These are phyloP conservation scores for Pelobates cultripes DNA, from an alignment of 2,797 vertebrate genomes.

Conservation along the genomic window DNA sequence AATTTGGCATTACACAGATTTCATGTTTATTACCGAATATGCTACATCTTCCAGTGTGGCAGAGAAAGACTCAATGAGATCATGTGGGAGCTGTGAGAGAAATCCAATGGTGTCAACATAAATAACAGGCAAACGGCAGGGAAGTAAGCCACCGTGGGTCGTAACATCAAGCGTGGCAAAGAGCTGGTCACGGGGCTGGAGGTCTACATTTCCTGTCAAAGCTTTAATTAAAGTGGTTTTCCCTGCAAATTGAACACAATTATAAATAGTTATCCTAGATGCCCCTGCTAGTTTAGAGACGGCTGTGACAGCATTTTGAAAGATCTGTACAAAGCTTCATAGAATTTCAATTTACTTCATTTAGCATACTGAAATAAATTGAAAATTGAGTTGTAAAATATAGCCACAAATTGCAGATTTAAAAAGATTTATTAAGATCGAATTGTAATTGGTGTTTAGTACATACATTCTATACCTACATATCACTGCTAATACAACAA, in stretches of 20 bases:
- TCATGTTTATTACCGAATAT: constrained; percentile 73
- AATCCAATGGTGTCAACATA: constrained; percentile 95
- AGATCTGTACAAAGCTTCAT: no score
- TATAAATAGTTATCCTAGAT: neutral
- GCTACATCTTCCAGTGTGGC: constrained; percentile 90
- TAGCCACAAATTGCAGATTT: no score
- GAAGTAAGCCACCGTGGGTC: constrained; percentile 83
- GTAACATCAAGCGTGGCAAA: constrained; percentile 93
- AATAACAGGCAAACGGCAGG: constrained; percentile 80
- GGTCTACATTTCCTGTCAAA: constrained; percentile 79
- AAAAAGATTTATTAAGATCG: no score
- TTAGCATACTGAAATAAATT: no score
- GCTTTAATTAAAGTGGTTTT: constrained; percentile 93
- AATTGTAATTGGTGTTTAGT: no score
- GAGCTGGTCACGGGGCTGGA: constrained; percentile 85
- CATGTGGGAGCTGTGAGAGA: constrained; percentile 90
- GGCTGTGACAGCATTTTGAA: no score
- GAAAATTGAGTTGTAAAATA: no score
- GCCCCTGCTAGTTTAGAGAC: no score
- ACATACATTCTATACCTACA: no score
- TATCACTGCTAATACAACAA: no score
- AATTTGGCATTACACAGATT: neutral
- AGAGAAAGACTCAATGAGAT: constrained; percentile 89
- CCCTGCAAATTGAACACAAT: constrained; percentile 69
- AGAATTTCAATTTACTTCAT: no score